A percentile compares a stretch with the other conserved stretches of the same genome.
These are phyloP conservation scores for Caenorhabditis macrosperma DNA, from an alignment of 2,888 invertebrate genomes.

Conservation along the genomic window DNA sequence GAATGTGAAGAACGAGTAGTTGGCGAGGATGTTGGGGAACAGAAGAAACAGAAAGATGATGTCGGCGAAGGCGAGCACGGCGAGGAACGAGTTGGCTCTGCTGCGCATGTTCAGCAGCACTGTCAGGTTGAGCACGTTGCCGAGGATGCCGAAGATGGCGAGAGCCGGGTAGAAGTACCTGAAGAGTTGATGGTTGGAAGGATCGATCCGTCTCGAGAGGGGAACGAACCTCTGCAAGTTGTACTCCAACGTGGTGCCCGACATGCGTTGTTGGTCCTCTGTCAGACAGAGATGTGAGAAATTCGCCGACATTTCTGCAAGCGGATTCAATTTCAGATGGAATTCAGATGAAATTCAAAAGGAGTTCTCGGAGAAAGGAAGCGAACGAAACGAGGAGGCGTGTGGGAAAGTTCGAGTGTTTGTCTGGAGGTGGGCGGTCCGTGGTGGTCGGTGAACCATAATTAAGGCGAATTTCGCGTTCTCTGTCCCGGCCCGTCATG, in stretches of 20 bases:
- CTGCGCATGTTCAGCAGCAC: conserved; percentile 77
- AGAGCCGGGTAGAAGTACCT: conserved; percentile 78
- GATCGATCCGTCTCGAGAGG: not conserved
- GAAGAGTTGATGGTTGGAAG: conserved; percentile 31
- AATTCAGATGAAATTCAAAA: no score
- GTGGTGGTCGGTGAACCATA: conserved; percentile 38
- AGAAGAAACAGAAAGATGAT: conserved; percentile 76
- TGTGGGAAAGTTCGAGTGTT: conserved; percentile 40
- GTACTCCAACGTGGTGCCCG: conserved; percentile 71
- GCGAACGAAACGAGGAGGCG: not conserved
- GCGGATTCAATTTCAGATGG: conserved; percentile 24
- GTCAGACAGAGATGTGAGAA: conserved; percentile 74
- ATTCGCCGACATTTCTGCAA: conserved; percentile 61
- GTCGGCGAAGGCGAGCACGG: conserved; percentile 77
- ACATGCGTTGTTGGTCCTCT: conserved; percentile 72
- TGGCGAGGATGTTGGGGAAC: conserved; percentile 78
- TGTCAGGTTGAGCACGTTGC: conserved; percentile 77
- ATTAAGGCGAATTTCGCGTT: conserved; percentile 23
- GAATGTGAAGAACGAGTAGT: conserved; percentile 75
- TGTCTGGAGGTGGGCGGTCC: conserved; percentile 46
- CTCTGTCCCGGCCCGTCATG: no score
- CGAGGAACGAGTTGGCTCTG: conserved; percentile 77
- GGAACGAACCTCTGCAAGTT: conserved; percentile 64
- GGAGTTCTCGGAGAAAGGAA: conserved; percentile 10
- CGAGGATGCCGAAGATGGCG: conserved; percentile 77